Evolutionary conservation across 2,113 vertebrate species (phyloP), one percentile per base, ranked within the genome.

Genomic region (Microcebus tavaratra): DNA sequence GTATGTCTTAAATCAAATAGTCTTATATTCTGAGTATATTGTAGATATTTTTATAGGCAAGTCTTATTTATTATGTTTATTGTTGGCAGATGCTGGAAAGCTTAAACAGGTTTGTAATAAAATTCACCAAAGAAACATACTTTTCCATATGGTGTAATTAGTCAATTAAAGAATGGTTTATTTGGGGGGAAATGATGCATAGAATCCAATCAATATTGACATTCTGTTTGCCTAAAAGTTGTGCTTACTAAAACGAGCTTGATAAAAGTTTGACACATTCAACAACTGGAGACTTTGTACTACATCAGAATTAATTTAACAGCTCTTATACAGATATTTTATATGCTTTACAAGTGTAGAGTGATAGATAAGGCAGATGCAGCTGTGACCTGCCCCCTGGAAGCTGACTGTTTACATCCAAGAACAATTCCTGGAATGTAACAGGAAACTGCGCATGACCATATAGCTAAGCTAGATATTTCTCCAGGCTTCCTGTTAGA

Each of bases 401-500:
- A 92, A 90, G 2, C 90, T 75, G 85, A 72, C 63, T 96, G 90
- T 97, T 97, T 82, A 94, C 80, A 96, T 63, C 61, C 55, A 92
- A 91, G 61, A 96, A 78, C 96, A 95, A 96, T 97, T 97, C 88
- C 95, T 97, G 92, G 90, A 97, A 95, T 87, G 92, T 73, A 91
- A 92, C 67, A 97, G 88, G 96, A 98, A 98, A n/a, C 63, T 79
- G 70, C 94, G 39, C 36, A 42, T 82, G 81, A 95, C 90, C 85
- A 76, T 83, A 23, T 81, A 95, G 94, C 50, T 89, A 94, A 91
- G 95, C 96, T 50, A 96, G 67, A 91, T 97, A 78, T 78, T 97
- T 95, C 72, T 97, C 96, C 96, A 97, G 82, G 96, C 96, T 98
- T 98, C 72, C 53, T 97, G 95, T 98, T 95, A 91, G 83, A 94